A percentile compares a stretch with the other conserved stretches of the same genome.
Conservation (phyloP, 2,113 vertebrate species). For the Chionomys nivalis region DNA sequence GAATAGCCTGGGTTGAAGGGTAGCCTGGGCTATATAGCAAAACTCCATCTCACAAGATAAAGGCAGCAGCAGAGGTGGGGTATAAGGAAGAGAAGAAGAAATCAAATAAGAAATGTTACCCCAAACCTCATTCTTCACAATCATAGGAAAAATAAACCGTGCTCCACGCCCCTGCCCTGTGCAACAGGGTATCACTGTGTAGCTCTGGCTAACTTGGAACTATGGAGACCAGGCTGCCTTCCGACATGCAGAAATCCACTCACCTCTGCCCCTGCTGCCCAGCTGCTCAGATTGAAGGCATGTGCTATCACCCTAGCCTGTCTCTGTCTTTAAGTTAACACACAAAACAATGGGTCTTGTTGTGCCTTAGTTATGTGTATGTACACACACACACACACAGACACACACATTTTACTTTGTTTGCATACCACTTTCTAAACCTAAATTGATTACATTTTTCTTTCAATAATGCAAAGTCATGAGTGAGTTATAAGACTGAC, state of each 20-base stretch:
- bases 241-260: too few relatives aligned
- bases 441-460: not conserved
- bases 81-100: not conserved
- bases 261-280: too few relatives aligned
- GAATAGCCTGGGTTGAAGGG: not conserved
- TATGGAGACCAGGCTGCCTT: too few relatives aligned
- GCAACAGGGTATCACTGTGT: not conserved
- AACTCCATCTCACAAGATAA: not conserved
- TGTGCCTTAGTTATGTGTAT: not conserved
- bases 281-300: too few relatives aligned
- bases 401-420: not conserved
- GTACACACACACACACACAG: too few relatives aligned
- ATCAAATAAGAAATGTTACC: not conserved
- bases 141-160: not conserved
- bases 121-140: not conserved
- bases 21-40: not conserved
- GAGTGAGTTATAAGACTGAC: not conserved
- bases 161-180: fast-evolving
- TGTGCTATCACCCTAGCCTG: too few relatives aligned
- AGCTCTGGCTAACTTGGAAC: too few relatives aligned
- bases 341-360: not conserved
- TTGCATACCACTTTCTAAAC: not conserved
- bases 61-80: not conserved
- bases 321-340: not conserved
- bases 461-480: not conserved